These are phyloP conservation scores for Eulemur rubriventer DNA, from an alignment of 2,797 vertebrate species.

Conservation along the genomic window DNA sequence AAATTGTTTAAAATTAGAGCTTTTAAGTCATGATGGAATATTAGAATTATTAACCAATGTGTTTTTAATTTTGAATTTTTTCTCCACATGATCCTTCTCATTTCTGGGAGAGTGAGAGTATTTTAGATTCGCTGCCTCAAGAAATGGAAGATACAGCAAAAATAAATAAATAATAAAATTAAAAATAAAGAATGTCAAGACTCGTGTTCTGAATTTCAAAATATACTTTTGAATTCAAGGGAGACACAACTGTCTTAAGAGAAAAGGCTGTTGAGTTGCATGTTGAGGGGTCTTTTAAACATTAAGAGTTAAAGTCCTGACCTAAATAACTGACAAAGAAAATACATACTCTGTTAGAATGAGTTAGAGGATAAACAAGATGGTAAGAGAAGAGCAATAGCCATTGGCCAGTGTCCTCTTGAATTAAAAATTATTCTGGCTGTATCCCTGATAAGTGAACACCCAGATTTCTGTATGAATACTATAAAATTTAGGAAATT, in stretches of 20 bases:
- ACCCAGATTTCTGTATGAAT: neutral
- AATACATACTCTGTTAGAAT: neutral
- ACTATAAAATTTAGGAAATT: neutral
- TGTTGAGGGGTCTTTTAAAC: neutral
- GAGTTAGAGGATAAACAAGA: neutral
- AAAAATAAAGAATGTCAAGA: neutral
- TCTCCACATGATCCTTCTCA: neutral
- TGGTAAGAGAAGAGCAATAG: neutral
- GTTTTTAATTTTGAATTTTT: neutral
- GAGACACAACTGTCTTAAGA: neutral
- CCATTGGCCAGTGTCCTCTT: neutral
- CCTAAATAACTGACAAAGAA: neutral
- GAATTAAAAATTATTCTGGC: neutral
- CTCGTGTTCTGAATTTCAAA: neutral
- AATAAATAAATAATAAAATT: neutral
- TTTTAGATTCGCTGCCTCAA: neutral
- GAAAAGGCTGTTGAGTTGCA: neutral
- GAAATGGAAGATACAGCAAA: neutral
- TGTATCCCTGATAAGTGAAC: neutral
- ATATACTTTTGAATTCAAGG: constrained; percentile 4
- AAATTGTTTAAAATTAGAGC: neutral
- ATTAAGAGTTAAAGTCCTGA: neutral
- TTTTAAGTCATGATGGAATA: neutral
- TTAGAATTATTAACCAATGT: neutral
- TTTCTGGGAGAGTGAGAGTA: neutral